Evolutionary conservation across 2,113 vertebrate species (phyloP), one percentile per base, ranked within the genome.

Genomic region (Meles meles): DNA sequence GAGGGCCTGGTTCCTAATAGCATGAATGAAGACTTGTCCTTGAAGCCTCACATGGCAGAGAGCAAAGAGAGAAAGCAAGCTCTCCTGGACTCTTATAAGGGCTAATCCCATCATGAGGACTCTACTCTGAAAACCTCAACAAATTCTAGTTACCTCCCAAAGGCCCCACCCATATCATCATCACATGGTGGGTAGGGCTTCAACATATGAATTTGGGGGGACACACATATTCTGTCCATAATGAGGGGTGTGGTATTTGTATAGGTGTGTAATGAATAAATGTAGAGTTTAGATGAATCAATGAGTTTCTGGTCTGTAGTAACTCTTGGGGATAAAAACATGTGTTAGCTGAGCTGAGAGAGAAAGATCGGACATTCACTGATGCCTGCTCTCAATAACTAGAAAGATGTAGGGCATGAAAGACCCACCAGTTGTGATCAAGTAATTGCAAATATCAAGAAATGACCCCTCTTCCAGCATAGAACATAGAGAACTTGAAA

Each of bases 401-500:
- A 49, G 39, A 57, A 69, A 37, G 57, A 34, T 31, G 10, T 18
- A 63, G 39, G 23, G 5, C 18, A 8, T 23, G 2, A 47, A 29
- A 87, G 49, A 39, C 10, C n/a, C 42, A 74, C 23, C 2, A 3
- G 0, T 21, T 42, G 2, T 25, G 42, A 18, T 13, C n/a, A n/a
- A 11, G 4, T 23, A 9, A 47, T 21, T 47, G 37, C 49, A 34
- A 61, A 72, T 17, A 6, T 31, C 18, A 44, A 15, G 47, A 57
- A 80, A 77, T 0, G 15, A 29, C 5, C 11, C 0, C 12, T 6
- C 0, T 44, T 3, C 5, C 8, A 63, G 14, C 25, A n/a, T 6
- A n/a, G 27, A 55, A 44, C 25, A 27, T 14, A 8, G 5, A 93
- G 55, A 72, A 20, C 23, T 7, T 37, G 21, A 15, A 42, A 18